Evolutionary conservation across 2,113 vertebrate species (phyloP), one percentile per base, ranked within the genome.

Genomic region (Camarhynchus parvulus): DNA sequence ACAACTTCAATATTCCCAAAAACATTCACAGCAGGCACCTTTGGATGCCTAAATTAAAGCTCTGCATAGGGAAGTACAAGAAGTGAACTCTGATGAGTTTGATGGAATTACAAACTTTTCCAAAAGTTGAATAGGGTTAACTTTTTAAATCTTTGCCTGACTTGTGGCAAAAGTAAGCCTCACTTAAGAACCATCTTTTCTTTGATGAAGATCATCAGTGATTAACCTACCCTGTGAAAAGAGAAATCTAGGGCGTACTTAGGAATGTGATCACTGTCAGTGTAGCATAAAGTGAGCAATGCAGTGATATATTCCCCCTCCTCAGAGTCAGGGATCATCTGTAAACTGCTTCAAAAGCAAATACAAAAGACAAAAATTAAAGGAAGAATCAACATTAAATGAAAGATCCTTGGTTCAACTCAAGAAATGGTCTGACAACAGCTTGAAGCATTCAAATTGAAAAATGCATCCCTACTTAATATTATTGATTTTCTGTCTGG

Each of bases 381-480:
- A 92, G 62, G 50, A 83, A 92, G 70, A 75, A 74, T 86, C 64
- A 92, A 39, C n/a, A 80, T 46, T 37, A 84, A 74, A 52, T 62
- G 14, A 53, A 77, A 72, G 77, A 88, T 19, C 49, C 27, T 72
- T 91, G 84, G 63, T 1, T 90, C 89, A 92, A 87, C 70, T 83
- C 47, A 41, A 90, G 61, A 94, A 87, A 87, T 77, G 50, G 35
- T 73, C 70, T 87, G 56, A 77, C 58, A 91, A 91, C 33, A 62
- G 42, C 56, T 87, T 85, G 27, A 90, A 67, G 55, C 75, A 88
- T 80, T 90, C 79, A 88, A 49, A 94, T 66, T 44, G 67, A 93
- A 94, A 96, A 95, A 94, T 59, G 27, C 47, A 90, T 74, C 70
- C 73, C 68, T 81, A 59, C 81, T 94, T 96, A 95, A 83, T 69